Conservation (phyloP, 2,888 invertebrate species). For the Linnaemya vulpina region DNA sequence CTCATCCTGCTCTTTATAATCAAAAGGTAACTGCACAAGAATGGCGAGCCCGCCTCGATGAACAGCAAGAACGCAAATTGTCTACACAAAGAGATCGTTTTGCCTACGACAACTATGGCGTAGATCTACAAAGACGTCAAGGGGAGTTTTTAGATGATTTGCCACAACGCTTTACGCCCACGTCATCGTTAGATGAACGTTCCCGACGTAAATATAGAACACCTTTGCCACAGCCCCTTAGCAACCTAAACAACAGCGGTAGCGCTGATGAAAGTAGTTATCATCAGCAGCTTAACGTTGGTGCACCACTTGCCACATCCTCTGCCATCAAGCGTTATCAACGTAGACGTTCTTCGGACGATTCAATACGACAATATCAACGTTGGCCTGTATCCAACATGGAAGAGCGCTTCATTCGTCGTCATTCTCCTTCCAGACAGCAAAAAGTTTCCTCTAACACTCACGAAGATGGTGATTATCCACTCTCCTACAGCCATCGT, state of each 20-base stretch:
- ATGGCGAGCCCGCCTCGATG: conserved; percentile 79
- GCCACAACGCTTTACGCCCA: conserved; percentile 74
- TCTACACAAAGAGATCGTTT: conserved; percentile 61
- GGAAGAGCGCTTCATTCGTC: conserved; percentile 78
- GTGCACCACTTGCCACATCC: conserved; percentile 62
- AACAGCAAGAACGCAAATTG: conserved; percentile 74
- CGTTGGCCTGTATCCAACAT: conserved; percentile 78
- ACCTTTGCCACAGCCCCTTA: conserved; percentile 30
- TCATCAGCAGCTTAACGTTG: conserved; percentile 65
- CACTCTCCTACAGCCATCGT: conserved; percentile 73
- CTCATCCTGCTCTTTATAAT: conserved; percentile 87
- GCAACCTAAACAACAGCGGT: conserved; percentile 38
- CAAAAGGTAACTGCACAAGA: conserved; percentile 82
- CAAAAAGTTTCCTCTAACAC: conserved; percentile 13
- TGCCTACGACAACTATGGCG: conserved; percentile 75
- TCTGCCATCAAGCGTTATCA: conserved; percentile 77
- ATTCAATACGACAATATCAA: conserved; percentile 78
- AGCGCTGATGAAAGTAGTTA: conserved; percentile 78
- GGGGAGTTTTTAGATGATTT: conserved; percentile 74
- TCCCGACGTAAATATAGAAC: conserved; percentile 76
- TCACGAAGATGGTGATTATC: conserved; percentile 71
- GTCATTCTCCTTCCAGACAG: conserved; percentile 74
- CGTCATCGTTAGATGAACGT: conserved; percentile 78
- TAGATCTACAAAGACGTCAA: conserved; percentile 75
- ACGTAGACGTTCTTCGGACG: conserved; percentile 79